Base-by-base conservation (phyloP, 2,888 invertebrate species). In the Drosophila robusta region DNA sequence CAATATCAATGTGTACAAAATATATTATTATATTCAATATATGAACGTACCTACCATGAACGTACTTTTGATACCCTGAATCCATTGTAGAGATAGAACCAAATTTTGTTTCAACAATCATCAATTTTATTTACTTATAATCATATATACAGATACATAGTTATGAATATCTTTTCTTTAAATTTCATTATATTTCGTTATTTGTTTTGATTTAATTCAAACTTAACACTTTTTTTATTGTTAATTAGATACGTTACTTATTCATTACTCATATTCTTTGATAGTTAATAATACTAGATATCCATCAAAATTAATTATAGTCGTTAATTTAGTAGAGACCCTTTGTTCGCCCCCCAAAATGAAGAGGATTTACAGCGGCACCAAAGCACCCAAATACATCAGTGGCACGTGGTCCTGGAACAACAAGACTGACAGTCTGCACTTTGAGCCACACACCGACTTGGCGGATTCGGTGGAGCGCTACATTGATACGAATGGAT, bases 401-500 rank as follows among this genome's bases (percentile, higher is more conserved):
- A 84, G 78, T 47, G 92, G 92, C 4, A 84, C 66, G 32, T 92
- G 92, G 92, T 63, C 68, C 8, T 92, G 91, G 91, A 81, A 90
- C 67, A 62, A 74, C 0, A 46, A 66, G 4, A 51, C 70, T 0
- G 89, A 91, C 26, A 34, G 51, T 12, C 65, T 90, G 1, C 70
- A 82, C 2, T 91, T 90, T 56, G 63, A 86, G n/a, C 67, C 67
- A 5, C 72, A 67, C n/a, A 61, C 69, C 22, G 80, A 87, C 29
- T 49, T 70, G 3, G 56, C 70, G 3, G 11, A 74, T 5, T 39
- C 42, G 2, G 58, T 55, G 18, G 88, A 90, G 6, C 73, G 80
- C 0, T 77, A 70, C 22, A 63, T 90, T 0, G 68, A 62, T 4
- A 86, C 87, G 3, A 85, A 86, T 12, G 90, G 89, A 2, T 85